phyloP scores from a whole-genome alignment of 2,797 vertebrate genomes.

The Orientallactaga sibirica region DNA sequence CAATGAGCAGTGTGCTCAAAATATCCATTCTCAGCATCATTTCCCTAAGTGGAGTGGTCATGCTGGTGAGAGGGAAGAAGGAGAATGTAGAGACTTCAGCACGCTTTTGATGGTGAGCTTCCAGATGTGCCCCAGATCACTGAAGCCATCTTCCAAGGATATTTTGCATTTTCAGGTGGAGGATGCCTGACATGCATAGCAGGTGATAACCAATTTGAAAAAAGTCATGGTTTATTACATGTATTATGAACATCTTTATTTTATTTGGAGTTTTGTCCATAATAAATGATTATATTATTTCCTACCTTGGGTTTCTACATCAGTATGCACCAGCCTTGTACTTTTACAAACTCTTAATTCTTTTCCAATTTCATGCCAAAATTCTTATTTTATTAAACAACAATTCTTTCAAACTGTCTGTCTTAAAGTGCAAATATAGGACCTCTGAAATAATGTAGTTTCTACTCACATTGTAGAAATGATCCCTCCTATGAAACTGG shows the following conservation, averaged over 20 bases:
- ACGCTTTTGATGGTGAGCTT: conserved; percentile 80
- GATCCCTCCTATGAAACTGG: background rate
- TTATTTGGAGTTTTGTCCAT: conserved; percentile 18
- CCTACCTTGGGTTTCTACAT: conserved; percentile 28
- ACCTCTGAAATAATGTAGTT: background rate
- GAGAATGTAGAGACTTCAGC: conserved; percentile 81
- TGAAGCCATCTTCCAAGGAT: conserved; percentile 87
- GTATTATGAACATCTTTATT: background rate
- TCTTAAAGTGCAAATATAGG: background rate
- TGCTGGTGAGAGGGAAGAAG: conserved; percentile 72
- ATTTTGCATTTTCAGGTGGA: conserved; percentile 86
- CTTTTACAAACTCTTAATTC: background rate
- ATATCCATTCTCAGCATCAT: conserved; percentile 84
- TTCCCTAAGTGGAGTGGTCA: conserved; percentile 75
- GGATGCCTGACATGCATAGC: conserved; percentile 85
- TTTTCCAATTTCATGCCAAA: background rate
- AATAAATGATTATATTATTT: background rate
- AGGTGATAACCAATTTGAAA: conserved; percentile 79
- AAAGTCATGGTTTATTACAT: background rate
- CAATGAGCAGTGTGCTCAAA: conserved; percentile 85
- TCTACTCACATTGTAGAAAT: background rate
- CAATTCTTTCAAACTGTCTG: background rate
- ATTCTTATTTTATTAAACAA: background rate
- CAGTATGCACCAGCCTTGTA: background rate
- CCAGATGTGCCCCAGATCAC: conserved; percentile 77